These are phyloP conservation scores for Agriopis aurantiaria DNA, from an alignment of 2,888 invertebrate genomes.

Conservation along the genomic window DNA sequence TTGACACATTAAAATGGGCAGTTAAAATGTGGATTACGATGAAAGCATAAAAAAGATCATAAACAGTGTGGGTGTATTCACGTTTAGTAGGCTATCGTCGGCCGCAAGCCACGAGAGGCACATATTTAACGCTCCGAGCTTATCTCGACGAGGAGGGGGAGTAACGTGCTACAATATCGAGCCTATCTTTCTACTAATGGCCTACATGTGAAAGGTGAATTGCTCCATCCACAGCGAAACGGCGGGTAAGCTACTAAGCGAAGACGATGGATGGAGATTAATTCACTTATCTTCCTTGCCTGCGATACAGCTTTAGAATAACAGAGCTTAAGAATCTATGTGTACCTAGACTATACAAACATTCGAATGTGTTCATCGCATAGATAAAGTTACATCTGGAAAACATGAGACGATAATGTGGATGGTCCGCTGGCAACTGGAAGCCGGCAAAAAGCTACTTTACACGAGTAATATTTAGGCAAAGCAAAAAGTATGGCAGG, in stretches of 20 bases:
- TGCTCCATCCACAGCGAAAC: conserved; percentile 69
- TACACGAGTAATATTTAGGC: conserved; percentile 54
- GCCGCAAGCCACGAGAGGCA: conserved; percentile 69
- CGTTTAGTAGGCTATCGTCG: conserved; percentile 63
- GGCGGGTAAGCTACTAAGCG: conserved; percentile 64
- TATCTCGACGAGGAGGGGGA: conserved; percentile 70
- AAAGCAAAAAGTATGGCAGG: conserved; percentile 57
- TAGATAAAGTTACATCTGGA: conserved; percentile 1
- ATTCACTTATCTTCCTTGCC: conserved; percentile 56
- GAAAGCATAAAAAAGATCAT: conserved; percentile 54
- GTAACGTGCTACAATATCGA: conserved; percentile 73
- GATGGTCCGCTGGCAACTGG: conserved; percentile 37
- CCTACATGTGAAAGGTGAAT: conserved; percentile 82
- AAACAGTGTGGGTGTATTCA: conserved; percentile 54
- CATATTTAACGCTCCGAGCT: conserved; percentile 75
- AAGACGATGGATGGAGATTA: conserved; percentile 66
- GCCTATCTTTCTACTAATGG: conserved; percentile 82
- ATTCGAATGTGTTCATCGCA: not conserved
- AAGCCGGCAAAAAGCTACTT: conserved; percentile 46
- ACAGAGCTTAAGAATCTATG: conserved; percentile 10
- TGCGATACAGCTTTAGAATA: conserved; percentile 18
- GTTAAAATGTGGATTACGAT: conserved; percentile 50
- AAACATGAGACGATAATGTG: conserved; percentile 13
- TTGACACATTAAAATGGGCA: conserved; percentile 37
- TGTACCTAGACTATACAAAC: not conserved